These are phyloP conservation scores for Calyptomena viridis DNA, from an alignment of 2,113 vertebrate species.

Conservation along the genomic window DNA sequence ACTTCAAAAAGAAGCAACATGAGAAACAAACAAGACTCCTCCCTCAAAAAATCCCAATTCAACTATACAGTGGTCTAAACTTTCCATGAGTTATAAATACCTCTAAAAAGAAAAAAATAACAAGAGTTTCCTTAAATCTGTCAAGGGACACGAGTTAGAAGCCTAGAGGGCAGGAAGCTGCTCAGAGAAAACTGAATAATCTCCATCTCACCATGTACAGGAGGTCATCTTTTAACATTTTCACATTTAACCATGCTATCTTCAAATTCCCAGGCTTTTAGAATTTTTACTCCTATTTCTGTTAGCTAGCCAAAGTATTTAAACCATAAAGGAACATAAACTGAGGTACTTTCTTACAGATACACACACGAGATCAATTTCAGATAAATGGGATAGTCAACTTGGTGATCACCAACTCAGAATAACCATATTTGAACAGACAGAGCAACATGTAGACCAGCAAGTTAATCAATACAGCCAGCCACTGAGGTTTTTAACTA, in stretches of 20 bases:
- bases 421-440: background rate
- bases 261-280: background rate
- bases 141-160: background rate
- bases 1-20: background rate
- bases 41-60: background rate
- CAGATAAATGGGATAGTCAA: background rate
- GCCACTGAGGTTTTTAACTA: background rate
- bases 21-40: background rate
- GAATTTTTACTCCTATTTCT: background rate
- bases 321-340: background rate
- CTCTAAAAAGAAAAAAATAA: background rate
- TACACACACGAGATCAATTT: background rate
- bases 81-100: background rate
- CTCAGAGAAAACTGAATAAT: background rate
- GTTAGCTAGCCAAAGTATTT: background rate
- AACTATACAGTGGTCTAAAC: background rate
- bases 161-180: background rate
- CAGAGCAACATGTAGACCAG: background rate
- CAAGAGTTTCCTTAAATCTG: background rate
- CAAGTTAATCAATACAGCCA: background rate
- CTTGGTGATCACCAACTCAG: background rate
- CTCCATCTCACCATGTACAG: background rate
- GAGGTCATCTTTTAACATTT: background rate
- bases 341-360: background rate
- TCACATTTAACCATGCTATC: background rate